Evolutionary conservation across 2,113 vertebrate species (phyloP).

Genomic region (Bos indicus): DNA sequence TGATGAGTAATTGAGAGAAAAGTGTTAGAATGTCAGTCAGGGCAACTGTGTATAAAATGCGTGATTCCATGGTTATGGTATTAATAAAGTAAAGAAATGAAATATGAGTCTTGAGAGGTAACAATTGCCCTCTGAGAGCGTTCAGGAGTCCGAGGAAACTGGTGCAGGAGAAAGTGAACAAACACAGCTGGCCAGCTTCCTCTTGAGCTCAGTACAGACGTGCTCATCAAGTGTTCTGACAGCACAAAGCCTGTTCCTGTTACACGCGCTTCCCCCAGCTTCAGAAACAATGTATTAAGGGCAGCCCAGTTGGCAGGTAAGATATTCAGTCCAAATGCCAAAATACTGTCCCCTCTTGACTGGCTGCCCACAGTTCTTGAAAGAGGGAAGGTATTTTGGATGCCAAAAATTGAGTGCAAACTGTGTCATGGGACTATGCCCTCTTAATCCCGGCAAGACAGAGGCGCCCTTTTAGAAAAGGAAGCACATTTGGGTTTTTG

Average conservation of each 20-base stretch:
- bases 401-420: slow-evolving; percentile 74
- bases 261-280: background rate
- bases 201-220: slow-evolving; percentile 10
- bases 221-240: background rate
- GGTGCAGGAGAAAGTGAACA: background rate
- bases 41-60: background rate
- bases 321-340: slow-evolving; percentile 60
- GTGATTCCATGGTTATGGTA: background rate
- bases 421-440: slow-evolving; percentile 70
- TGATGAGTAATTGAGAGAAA: background rate
- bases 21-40: background rate
- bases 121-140: background rate
- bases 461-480: slow-evolving; percentile 56
- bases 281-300: slow-evolving; percentile 35
- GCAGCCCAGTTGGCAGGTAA: slow-evolving; percentile 64
- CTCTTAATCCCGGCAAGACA: slow-evolving; percentile 59
- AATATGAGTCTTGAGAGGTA: background rate
- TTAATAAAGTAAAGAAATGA: slow-evolving; percentile 10
- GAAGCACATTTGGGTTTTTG: slow-evolving; percentile 53
- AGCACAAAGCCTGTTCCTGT: slow-evolving; percentile 55
- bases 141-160: background rate
- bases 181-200: slow-evolving; percentile 27
- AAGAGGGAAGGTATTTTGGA: slow-evolving; percentile 59
- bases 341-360: slow-evolving; percentile 66
- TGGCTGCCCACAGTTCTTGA: slow-evolving; percentile 63